Evolutionary conservation across 2,797 vertebrate species (phyloP), one percentile per base, ranked within the genome.

Genomic region (Streptopelia turtur): DNA sequence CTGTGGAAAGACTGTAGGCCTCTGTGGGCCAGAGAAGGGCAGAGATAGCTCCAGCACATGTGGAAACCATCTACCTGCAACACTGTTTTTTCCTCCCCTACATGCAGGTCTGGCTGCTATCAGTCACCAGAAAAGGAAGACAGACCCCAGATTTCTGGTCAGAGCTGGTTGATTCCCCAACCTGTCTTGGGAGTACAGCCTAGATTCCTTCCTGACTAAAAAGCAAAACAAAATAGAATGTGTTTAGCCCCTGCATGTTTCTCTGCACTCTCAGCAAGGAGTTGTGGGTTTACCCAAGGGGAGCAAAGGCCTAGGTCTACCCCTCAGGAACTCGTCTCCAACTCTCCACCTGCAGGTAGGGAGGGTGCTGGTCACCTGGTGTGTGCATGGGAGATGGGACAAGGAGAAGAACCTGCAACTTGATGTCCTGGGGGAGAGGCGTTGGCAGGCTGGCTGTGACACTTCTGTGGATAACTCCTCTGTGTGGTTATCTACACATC

Each of bases 321-420:
- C 11, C 15, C 28, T 14, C 10, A 55, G 28, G 31, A 87, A 33
- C 52, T 41, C 13, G 2, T 45, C 35, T 23, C n/a, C 0, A 0
- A 50, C n/a, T 57, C 59, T 79, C 56, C 63, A 37, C 25, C 45
- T 4, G 0, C 7, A 25, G 22, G 41, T 22, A 49, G 23, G 59
- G 60, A 49, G 24, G 41, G 21, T 60, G 60, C 41, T 30, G 21
- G 61, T 57, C 0, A 0, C 68, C 30, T n/a, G 49, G 33, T 24
- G 35, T 2, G n/a, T 8, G 12, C 41, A 45, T 2, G 33, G 49
- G 30, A 90, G 70, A 56, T 11, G 41, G 83, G 59, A 65, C 1
- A 3, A 69, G 47, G 55, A 50, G 52, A 80, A 47, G n/a, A 37
- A 80, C 13, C 21, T 61, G 50, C 71, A 55, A 15, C 20, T 53